These are phyloP conservation scores for Hydractinia echinata DNA, from an alignment of 30 jellyfish, hydroid and myxozoan genomes.

Conservation along the genomic window DNA sequence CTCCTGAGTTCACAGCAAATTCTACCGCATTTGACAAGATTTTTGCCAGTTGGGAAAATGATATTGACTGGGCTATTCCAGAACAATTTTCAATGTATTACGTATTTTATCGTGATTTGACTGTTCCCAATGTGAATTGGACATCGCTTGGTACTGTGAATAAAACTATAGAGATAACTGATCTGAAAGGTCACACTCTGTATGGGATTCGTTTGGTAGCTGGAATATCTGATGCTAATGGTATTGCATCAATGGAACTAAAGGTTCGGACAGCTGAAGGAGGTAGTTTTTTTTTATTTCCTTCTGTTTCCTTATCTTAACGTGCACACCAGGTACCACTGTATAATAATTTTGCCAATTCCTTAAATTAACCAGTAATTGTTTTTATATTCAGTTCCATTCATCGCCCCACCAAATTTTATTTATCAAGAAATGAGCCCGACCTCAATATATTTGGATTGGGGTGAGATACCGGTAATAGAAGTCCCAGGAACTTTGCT, in stretches of 20 bases:
- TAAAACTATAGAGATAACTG: background rate
- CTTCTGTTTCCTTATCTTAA: no score
- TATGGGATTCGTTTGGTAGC: slow-evolving; percentile 20
- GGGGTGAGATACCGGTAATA: background rate
- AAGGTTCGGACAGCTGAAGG: slow-evolving; percentile 49
- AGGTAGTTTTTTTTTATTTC: slow-evolving; percentile 13
- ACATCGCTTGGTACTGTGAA: background rate
- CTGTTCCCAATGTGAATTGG: background rate
- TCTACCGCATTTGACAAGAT: background rate
- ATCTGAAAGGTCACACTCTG: slow-evolving; percentile 5
- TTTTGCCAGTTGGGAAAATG: background rate
- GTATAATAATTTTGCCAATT: background rate
- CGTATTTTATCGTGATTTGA: background rate
- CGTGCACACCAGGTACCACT: no score
- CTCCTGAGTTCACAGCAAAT: background rate
- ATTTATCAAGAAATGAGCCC: background rate
- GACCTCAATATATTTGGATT: background rate
- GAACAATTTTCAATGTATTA: background rate
- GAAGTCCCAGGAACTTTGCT: slow-evolving; percentile 20
- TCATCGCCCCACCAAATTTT: slow-evolving; percentile 4
- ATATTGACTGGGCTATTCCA: background rate
- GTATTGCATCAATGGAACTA: slow-evolving; percentile 12
- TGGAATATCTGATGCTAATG: background rate
- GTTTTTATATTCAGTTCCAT: background rate
- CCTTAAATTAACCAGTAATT: background rate